phyloP scores from a whole-genome alignment of 2,113 vertebrate genomes.

The Ancistrus triradiatus region DNA sequence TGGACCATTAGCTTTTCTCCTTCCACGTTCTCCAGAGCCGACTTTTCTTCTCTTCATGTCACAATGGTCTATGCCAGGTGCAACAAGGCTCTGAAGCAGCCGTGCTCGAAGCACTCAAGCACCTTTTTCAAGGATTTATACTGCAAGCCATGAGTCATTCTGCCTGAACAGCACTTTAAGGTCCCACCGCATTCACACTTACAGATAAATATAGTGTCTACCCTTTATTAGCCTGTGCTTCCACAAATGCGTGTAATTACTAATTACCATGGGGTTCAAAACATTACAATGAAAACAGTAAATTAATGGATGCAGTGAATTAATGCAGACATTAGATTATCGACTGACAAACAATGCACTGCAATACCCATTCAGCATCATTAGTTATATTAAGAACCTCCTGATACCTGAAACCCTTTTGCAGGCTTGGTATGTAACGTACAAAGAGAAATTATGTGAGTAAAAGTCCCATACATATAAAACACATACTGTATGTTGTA shows the following conservation, averaged over 20 bases:
- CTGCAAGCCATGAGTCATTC: background rate
- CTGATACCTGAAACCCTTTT: too few relatives aligned
- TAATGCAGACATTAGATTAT: too few relatives aligned
- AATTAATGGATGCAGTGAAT: too few relatives aligned
- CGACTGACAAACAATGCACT: background rate
- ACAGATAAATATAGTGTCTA: constrained; percentile 3
- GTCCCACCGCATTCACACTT: background rate
- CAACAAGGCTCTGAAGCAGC: background rate
- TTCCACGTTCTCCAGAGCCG: constrained; percentile 8
- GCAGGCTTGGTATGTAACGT: too few relatives aligned
- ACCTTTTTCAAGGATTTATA: background rate
- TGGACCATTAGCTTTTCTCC: constrained; percentile 18
- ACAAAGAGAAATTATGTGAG: too few relatives aligned
- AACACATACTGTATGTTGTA: too few relatives aligned
- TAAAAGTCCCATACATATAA: too few relatives aligned
- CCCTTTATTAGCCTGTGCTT: background rate
- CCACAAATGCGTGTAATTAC: constrained; percentile 30
- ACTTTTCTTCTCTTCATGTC: background rate
- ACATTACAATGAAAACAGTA: constrained; percentile 29
- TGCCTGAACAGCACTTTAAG: background rate
- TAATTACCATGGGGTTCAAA: too few relatives aligned
- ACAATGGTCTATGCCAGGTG: too few relatives aligned
- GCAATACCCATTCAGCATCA: constrained; percentile 6
- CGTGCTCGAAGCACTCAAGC: background rate
- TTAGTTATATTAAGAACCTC: background rate